These are phyloP conservation scores for Heteromyza rotundicornis DNA, from an alignment of 2,888 invertebrate genomes.

Conservation along the genomic window DNA sequence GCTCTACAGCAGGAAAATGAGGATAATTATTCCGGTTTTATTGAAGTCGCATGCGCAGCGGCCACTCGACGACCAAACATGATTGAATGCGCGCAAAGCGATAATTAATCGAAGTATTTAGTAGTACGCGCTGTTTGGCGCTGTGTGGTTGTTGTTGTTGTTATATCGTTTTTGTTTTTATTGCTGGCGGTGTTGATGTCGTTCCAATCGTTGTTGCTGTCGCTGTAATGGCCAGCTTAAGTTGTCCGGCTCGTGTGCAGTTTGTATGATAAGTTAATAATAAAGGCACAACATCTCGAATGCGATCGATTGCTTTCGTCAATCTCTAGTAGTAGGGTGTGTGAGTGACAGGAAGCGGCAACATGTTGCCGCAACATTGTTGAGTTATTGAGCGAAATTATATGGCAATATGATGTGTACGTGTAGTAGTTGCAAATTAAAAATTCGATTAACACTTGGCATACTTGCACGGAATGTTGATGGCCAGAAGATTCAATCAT, in stretches of 20 bases:
- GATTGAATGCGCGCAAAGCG: neutral
- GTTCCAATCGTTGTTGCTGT: neutral
- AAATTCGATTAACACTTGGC: no score
- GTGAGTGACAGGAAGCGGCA: no score
- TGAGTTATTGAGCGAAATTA: no score
- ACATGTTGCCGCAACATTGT: no score
- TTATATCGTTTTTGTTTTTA: neutral
- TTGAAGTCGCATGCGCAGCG: neutral
- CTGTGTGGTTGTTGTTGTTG: neutral
- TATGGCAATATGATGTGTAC: no score
- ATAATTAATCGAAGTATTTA: conserved; percentile 27
- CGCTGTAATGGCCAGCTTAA: neutral
- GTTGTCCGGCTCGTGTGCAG: no score
- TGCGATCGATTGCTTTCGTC: no score
- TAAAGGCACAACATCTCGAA: conserved; percentile 10
- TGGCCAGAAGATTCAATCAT: no score
- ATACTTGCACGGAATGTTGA: no score
- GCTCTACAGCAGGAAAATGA: conserved; percentile 44
- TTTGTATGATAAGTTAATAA: conserved; percentile 16
- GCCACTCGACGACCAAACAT: neutral
- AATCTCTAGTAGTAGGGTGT: no score
- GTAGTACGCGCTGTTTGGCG: neutral
- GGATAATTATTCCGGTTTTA: conserved; percentile 55
- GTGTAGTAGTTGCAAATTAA: no score
- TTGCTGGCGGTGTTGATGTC: neutral